Base-by-base conservation (phyloP, 2,113 vertebrate species). In the Gnathonemus longibarbis region DNA sequence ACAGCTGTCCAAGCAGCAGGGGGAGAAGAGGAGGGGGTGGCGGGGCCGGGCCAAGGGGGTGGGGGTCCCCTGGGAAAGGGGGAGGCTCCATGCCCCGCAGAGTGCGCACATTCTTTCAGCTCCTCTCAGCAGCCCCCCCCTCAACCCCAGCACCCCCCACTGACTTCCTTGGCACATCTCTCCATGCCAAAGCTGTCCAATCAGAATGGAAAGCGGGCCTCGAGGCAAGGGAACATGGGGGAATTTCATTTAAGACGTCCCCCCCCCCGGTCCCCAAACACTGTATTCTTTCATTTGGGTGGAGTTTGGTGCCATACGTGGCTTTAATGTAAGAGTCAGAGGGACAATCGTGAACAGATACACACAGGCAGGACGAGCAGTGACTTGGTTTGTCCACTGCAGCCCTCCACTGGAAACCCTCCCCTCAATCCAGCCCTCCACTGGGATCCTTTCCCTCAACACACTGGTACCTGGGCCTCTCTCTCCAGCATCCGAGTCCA, bases 1-100 rank as follows among this genome's bases (percentile, higher is more conserved):
- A 96, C 97, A 98, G 97, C 97, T 97, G 97, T 96, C 96, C 96
- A 97, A 97, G 97, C 96, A 97, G 95, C 94, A 95, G 94, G 56
- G 17, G 50, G 80, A 31, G 45, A 5, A 13, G 70, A 42, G 91
- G 58, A 85, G 87, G 93, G 0, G 45, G 80, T 84, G 87, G 91
- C 94, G 94, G 58, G 88, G 88, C 89, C n/a, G n/a, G 24, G 58
- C 58, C 58, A n/a, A 91, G 48, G 66, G 86, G 85, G 83, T 86
- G 90, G 88, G 87, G 91, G 90, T 93, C 94, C 96, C 95, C 93
- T 9, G 91, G 93, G 70, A 90, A 35, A 8, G 3, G 80, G 89
- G 87, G 62, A 83, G 90, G 84, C 89, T 77, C 89, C 52, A 53
- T 83, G 77, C 90, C 90, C 91, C 74, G 88, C 70, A 74, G 92